Percentiles rank a stretch among this genome's conserved stretches.
These are phyloP conservation scores for Calycopis cecrops DNA, from an alignment of 1,140 invertebrate genomes.

Conservation along the genomic window DNA sequence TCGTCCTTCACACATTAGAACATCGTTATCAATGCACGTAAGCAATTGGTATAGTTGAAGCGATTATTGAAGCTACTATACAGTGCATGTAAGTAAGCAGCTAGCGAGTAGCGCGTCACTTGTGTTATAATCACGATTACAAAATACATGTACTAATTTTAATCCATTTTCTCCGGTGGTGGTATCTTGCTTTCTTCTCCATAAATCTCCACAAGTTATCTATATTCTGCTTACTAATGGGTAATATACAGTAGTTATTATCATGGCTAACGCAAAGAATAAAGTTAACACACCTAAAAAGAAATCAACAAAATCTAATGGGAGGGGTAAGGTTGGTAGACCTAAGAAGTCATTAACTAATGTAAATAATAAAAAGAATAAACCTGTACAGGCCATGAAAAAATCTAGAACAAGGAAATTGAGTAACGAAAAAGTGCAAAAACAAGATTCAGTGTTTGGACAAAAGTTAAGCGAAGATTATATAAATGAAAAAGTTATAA, in stretches of 20 bases:
- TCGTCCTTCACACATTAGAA: constrained; percentile 70
- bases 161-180: constrained; percentile 49
- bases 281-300: constrained; percentile 51
- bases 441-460: constrained; percentile 31
- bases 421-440: constrained; percentile 36
- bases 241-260: constrained; percentile 36
- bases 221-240: constrained; percentile 37
- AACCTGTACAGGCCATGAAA: constrained; percentile 18
- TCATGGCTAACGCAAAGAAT: constrained; percentile 65
- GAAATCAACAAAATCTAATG: constrained; percentile 32
- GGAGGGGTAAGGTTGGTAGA: constrained; percentile 36
- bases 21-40: constrained; percentile 64
- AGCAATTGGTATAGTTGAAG: constrained; percentile 47
- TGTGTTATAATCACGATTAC: constrained; percentile 25
- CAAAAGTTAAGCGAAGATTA: constrained; percentile 36
- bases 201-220: constrained; percentile 30
- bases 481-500: constrained; percentile 28
- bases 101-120: constrained; percentile 28
- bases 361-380: constrained; percentile 32
- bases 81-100: constrained; percentile 65
- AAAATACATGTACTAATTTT: constrained; percentile 43
- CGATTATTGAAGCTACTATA: constrained; percentile 64
- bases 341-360: constrained; percentile 42
- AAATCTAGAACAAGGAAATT: constrained; percentile 21
- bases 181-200: constrained; percentile 52